Conservation (phyloP, 2,797 vertebrate genomes). For the Sebastes itinus region DNA sequence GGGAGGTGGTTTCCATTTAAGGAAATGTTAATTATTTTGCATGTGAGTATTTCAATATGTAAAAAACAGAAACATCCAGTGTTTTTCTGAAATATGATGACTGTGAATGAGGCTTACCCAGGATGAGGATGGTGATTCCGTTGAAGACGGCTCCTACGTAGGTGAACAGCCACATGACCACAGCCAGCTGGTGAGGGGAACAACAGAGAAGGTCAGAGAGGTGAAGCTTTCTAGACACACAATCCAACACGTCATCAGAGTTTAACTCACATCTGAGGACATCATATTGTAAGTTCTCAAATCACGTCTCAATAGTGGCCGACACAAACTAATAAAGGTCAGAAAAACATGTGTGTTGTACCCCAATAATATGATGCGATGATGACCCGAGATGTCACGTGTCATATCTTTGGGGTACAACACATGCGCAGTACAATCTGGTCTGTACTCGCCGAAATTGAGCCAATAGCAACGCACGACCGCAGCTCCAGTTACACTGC, state of each 20-base stretch:
- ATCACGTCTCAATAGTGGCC: not conserved
- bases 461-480: too few relatives aligned
- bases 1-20: not conserved
- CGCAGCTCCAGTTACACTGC: too few relatives aligned
- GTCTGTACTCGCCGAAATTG: too few relatives aligned
- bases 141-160: slow-evolving; percentile 94
- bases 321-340: not conserved
- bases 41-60: not conserved
- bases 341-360: not conserved
- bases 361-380: too few relatives aligned
- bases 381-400: too few relatives aligned
- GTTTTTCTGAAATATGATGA: not conserved
- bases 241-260: not conserved
- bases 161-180: slow-evolving; percentile 94
- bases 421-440: too few relatives aligned
- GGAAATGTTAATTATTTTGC: not conserved
- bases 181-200: slow-evolving; percentile 84
- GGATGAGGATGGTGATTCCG: slow-evolving; percentile 93
- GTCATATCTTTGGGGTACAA: too few relatives aligned
- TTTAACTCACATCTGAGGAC: not conserved
- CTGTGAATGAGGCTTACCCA: slow-evolving; percentile 80
- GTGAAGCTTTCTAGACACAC: not conserved
- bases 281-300: not conserved
- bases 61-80: not conserved
- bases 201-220: not conserved